phyloP scores from a whole-genome alignment of 2,113 vertebrate species.

The Benitochromis conjunctus region DNA sequence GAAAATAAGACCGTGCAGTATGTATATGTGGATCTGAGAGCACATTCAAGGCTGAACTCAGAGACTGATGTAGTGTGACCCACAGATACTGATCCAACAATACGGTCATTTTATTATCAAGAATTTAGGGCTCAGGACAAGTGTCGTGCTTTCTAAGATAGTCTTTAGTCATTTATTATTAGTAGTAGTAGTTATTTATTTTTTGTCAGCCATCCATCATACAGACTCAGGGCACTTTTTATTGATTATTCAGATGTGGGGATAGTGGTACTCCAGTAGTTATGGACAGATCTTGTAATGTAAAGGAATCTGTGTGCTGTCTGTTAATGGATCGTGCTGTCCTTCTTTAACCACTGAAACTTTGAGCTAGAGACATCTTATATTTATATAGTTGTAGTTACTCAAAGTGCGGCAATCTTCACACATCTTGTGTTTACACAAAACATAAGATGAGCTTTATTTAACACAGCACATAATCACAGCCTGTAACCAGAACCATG shows the following conservation, averaged over 20 bases:
- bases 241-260: too few relatives aligned
- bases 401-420: neutral
- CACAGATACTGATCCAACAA: neutral
- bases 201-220: too few relatives aligned
- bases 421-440: neutral
- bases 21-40: neutral
- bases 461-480: neutral
- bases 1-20: neutral
- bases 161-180: neutral
- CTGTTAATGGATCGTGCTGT: neutral
- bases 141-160: neutral
- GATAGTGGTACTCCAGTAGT: neutral
- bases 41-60: rapidly evolving
- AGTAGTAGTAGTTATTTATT: neutral
- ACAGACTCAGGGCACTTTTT: too few relatives aligned
- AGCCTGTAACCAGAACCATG: neutral
- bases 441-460: neutral
- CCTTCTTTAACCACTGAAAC: neutral
- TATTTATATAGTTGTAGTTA: neutral
- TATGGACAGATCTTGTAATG: neutral
- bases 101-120: neutral
- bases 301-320: neutral
- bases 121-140: neutral
- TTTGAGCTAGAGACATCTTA: neutral
- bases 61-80: neutral